Base-by-base conservation (phyloP, 2,888 invertebrate species). In the Gerosis bhagava region DNA sequence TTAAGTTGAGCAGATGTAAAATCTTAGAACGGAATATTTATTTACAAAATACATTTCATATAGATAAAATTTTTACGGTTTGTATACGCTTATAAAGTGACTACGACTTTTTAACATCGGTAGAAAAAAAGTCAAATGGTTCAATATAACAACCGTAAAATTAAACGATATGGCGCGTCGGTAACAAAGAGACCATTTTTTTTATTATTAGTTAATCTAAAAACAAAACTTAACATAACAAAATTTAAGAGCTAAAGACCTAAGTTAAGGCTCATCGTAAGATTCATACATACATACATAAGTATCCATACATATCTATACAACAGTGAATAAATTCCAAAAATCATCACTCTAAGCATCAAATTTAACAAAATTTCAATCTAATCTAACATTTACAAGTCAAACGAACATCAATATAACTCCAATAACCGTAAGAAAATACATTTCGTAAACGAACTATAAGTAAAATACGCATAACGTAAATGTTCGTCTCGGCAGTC, bases 1-100 rank as follows among this genome's bases (percentile, higher is more conserved):
- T 79, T 74, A 80, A 83, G 78, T 87, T 87, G 88, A 88, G 87
- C 88, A 87, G 84, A 84, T 78, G 71, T 83, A 76, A 77, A 77
- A 77, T 73, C 81, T 84, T 84, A 84, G 70, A 84, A 82, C 82
- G 75, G 75, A 83, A 82, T 74, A 76, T 73, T 73, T 79, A 83
- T 83, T 79, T 87, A 86, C 82, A 87, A 82, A 81, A 80, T 82
- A 80, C 69, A 68, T 73, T 72, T 66, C 49, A 56, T 74, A 70
- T 76, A 77, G 75, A 73, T 75, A 75, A 76, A 83, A 79, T 74
- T 46, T 42, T 46, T 73, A 48, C 35, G 57, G 72, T 71, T 58
- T 70, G 69, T 80, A 77, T 76, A 79, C 66, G 70, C 70, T 77
- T 80, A 79, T 64, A 80, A 79, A 82, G 74, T 77, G 77, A 75